A percentile compares a stretch with the other conserved stretches of the same genome.
Evolutionary conservation across 2,113 vertebrate genomes (phyloP).

Genomic region (Larimichthys polyactis): DNA sequence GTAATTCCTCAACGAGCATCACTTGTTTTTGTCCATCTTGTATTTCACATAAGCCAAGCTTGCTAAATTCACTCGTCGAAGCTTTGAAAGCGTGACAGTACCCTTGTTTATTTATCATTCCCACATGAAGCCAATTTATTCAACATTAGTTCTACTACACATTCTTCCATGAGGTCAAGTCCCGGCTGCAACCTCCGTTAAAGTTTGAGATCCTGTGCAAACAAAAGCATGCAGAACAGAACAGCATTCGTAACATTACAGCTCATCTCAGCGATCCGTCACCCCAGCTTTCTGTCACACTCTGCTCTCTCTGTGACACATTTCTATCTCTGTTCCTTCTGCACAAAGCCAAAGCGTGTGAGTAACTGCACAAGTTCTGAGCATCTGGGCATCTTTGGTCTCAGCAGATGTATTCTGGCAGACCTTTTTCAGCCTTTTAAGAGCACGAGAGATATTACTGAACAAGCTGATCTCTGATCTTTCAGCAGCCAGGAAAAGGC

Average conservation of each 20-base stretch:
- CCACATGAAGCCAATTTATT: conserved; percentile 19
- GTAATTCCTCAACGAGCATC: neutral
- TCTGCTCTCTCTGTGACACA: neutral
- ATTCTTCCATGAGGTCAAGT: conserved; percentile 24
- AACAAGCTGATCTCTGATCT: conserved; percentile 56
- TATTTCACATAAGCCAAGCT: neutral
- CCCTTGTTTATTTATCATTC: conserved; percentile 22
- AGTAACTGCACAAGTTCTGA: neutral
- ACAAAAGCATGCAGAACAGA: neutral
- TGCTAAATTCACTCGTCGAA: neutral
- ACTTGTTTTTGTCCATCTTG: neutral
- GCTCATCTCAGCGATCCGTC: neutral
- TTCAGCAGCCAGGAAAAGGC: conserved; percentile 62
- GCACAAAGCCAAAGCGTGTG: neutral
- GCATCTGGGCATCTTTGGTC: conserved; percentile 50
- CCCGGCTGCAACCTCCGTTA: too few relatives aligned
- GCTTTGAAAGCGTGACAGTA: neutral
- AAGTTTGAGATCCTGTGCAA: conserved; percentile 9
- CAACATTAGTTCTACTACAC: conserved; percentile 8
- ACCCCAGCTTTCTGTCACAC: conserved; percentile 3
- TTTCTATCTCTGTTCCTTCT: neutral
- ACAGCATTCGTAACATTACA: conserved; percentile 2
- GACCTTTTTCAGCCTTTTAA: conserved; percentile 36
- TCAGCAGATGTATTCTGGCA: conserved; percentile 50
- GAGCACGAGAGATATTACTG: conserved; percentile 45